Evolutionary conservation across 2,113 vertebrate species (phyloP), one percentile per base, ranked within the genome.

Genomic region (Oncorhynchus keta): DNA sequence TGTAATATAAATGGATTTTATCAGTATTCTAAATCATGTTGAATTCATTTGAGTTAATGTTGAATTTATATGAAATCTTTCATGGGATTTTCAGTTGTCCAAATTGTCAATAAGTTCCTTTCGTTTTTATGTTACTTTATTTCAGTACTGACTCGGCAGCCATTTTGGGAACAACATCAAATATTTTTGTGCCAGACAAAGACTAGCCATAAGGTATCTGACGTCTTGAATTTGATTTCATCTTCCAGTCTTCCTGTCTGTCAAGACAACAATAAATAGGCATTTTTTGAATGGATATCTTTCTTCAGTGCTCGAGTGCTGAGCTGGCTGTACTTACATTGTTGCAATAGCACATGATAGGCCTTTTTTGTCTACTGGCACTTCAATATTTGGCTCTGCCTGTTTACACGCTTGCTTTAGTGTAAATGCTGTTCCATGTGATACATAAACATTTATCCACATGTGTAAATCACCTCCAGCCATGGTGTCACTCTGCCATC

Each of bases 381-480:
- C 75, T 75, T 55, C 59, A 67, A 14, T 75, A 81, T 76, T 75
- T 76, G 71, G 35, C 28, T 48, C 72, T 77, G 28, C 65, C 65
- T 81, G 70, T 80, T 85, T 85, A 77, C 72, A 39, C 18, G 64
- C 30, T 70, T 45, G 8, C 6, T 77, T 65, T 55, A 70, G 69
- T 75, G 39, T 45, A 45, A 45, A 71, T 68, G 67, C 57, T 81
- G 71, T 76, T 79, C 70, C 59, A 59, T 64, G 68, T 49, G 64
- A 79, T 80, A 74, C 80, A 88, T 88, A 89, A 92, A 88, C 89
- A 90, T 83, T 89, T 85, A 80, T 85, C 78, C 89, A 91, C 90
- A 92, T 92, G 86, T 94, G 88, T 91, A 93, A 93, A 93, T 90
- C 74, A 85, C 78, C 68, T 18, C 32, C 9, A n/a, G 89, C 83